Evolutionary conservation across 2,888 invertebrate species (phyloP).

Genomic region (Timema cristinae): DNA sequence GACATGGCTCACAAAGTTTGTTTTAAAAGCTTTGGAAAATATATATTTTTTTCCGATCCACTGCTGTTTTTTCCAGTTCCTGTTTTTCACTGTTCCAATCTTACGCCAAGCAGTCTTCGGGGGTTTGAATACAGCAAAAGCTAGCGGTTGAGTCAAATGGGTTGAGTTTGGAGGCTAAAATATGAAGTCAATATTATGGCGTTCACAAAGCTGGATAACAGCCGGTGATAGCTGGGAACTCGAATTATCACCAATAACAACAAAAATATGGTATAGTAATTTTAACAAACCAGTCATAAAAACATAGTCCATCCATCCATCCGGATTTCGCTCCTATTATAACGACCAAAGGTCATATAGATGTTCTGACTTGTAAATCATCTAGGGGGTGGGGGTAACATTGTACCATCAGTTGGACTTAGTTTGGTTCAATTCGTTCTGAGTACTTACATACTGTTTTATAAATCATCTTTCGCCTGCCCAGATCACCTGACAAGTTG

Average conservation of each 20-base stretch:
- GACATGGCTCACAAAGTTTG: background rate
- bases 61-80: no score
- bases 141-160: conserved; percentile 38
- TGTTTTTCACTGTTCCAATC: conserved; percentile 27
- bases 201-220: conserved; percentile 37
- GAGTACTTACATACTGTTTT: conserved; percentile 40
- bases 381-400: conserved; percentile 40
- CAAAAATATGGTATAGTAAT: conserved; percentile 35
- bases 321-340: conserved; percentile 38
- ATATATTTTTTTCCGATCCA: no score
- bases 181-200: conserved; percentile 35
- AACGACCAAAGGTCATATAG: conserved; percentile 42
- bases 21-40: conserved; percentile 10
- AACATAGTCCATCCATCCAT: conserved; percentile 37
- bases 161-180: conserved; percentile 25
- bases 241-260: conserved; percentile 41
- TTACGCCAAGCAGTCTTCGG: conserved; percentile 37
- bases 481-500: conserved; percentile 38
- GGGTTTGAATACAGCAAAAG: conserved; percentile 37
- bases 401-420: conserved; percentile 40
- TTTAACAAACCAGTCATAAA: conserved; percentile 37
- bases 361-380: conserved; percentile 43
- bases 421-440: conserved; percentile 40
- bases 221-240: conserved; percentile 36
- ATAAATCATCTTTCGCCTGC: conserved; percentile 32